phyloP scores from a whole-genome alignment of 2,113 vertebrate species.

The Holacanthus passer region DNA sequence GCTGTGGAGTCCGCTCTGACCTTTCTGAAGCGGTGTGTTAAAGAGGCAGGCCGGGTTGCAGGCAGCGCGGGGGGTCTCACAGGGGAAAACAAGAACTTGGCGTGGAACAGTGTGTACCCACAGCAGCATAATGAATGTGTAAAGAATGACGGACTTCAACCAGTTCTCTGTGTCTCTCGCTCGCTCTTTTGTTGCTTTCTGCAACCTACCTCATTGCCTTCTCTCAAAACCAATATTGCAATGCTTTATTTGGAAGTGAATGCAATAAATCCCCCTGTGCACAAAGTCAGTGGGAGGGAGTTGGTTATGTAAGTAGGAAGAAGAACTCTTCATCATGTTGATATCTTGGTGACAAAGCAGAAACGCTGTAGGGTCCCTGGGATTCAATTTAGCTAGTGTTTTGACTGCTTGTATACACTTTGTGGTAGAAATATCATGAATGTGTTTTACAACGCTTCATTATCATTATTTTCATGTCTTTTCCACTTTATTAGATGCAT shows the following conservation, averaged over 20 bases:
- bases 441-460: background rate
- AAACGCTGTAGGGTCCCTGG: background rate
- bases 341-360: slow-evolving; percentile 48
- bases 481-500: background rate
- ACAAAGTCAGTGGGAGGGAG: slow-evolving; percentile 23
- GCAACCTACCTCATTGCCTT: slow-evolving; percentile 1
- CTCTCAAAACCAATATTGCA: slow-evolving; percentile 19
- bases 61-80: slow-evolving; percentile 47
- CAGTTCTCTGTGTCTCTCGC: slow-evolving; percentile 2
- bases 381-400: slow-evolving; percentile 33
- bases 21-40: slow-evolving; percentile 70
- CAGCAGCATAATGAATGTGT: slow-evolving; percentile 52
- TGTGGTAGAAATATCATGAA: background rate
- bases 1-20: slow-evolving; percentile 55
- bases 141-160: slow-evolving; percentile 36
- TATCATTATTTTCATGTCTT: background rate
- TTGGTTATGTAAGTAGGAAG: slow-evolving; percentile 19
- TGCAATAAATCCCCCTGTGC: slow-evolving; percentile 30
- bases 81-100: slow-evolving; percentile 65
- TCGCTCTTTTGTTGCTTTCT: slow-evolving; percentile 5
- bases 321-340: slow-evolving; percentile 37
- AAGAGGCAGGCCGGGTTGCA: slow-evolving; percentile 56
- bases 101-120: slow-evolving; percentile 49
- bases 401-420: slow-evolving; percentile 18
- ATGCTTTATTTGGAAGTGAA: slow-evolving; percentile 21